Evolutionary conservation across 2,113 vertebrate species (phyloP), one percentile per base, ranked within the genome.

Genomic region (Marcusenius ussheri): DNA sequence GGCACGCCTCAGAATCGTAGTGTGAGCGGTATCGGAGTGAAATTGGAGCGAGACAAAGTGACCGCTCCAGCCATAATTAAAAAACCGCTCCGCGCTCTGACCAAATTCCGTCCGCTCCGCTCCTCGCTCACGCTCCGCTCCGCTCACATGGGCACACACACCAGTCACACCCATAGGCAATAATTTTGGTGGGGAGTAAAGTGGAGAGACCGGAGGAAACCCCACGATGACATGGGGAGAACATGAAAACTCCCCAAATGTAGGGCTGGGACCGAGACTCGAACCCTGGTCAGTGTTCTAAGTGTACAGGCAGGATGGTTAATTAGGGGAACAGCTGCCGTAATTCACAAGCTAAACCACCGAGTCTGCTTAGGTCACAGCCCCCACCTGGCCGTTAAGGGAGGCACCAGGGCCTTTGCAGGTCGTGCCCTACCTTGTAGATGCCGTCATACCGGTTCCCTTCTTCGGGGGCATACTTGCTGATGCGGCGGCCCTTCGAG

Each of bases 401-500:
- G 35, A 77, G 83, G 83, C 39, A 5, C 21, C 9, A 17, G 70
- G 2, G 35, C 70, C 70, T 42, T 39, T 1, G 11, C 1, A 19
- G 70, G 74, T 19, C 21, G 10, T 24, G 45, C 62, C 91, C 90
- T 95, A 99, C 98, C 98, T 99, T 99, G 94, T 99, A 99, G 95
- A 99, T 99, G 74, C 98, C 98, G 93, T 99, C 98, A 0, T 99
- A 99, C 95, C 98, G 97, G 95, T 99, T 99, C 94, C 98, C 98
- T 94, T 99, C 98, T 93, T 99, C 98, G 1, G 98, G 98, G 89
- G 98, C 98, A 8, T 99, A 99, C 92, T 99, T 99, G 97, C 98
- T 99, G 95, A 99, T 99, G 87, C 98, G 96, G 35, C 98, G 96
- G 86, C 98, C 98, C 94, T 99, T 99, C 85, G 98, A 98, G 94